Percentiles rank a stretch among this genome's conserved stretches.
phyloP scores from a whole-genome alignment of 2,888 invertebrate genomes.

The Synergus japonicus region DNA sequence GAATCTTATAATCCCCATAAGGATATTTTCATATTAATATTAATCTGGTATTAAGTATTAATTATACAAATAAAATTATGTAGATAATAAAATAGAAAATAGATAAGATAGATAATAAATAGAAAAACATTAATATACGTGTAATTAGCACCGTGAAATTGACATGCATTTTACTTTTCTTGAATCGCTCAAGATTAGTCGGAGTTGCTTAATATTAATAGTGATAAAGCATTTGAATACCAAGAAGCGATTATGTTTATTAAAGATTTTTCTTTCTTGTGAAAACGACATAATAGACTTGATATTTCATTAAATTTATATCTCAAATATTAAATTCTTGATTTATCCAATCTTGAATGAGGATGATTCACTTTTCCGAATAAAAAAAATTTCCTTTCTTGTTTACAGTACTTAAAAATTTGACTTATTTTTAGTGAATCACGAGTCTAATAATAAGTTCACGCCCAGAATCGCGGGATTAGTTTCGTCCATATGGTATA shows the following conservation, averaged over 20 bases:
- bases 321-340: not conserved
- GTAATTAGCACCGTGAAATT: constrained; percentile 12
- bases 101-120: not conserved
- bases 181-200: constrained; percentile 9
- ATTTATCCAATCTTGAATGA: not conserved
- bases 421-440: not conserved
- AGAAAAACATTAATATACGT: not conserved
- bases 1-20: not conserved
- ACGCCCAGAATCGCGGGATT: not conserved
- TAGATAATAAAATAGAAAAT: too few relatives aligned
- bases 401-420: not conserved
- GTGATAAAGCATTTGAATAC: constrained; percentile 17
- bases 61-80: too few relatives aligned
- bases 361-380: not conserved
- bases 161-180: constrained; percentile 18
- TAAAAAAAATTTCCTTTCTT: not conserved
- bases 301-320: not conserved
- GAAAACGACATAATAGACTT: not conserved
- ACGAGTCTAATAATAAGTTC: not conserved
- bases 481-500: not conserved
- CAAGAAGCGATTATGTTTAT: constrained; percentile 17
- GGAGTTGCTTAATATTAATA: constrained; percentile 10
- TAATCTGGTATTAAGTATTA: too few relatives aligned
- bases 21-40: not conserved
- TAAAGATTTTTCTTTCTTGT: constrained; percentile 3